Base-by-base conservation (phyloP, 2,888 invertebrate genomes). In the Thereva unica region DNA sequence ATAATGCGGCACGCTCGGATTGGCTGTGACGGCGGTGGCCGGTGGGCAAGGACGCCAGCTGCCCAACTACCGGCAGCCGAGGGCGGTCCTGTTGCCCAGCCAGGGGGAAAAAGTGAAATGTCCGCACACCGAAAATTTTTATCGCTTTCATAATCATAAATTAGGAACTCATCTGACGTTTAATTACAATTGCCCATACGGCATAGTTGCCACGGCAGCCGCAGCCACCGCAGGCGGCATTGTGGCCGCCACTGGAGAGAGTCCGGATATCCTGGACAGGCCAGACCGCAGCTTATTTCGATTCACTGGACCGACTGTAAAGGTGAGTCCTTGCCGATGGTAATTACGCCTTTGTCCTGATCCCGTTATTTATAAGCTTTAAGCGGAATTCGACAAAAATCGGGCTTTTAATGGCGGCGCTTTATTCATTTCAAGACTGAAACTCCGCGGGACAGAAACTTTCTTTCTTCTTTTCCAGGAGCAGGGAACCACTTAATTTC, bases 71-170 rank as follows among this genome's bases (percentile, higher is more conserved):
- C 40, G 50, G 50, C 50, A 50, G 61, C 9, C 40, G 41, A 50
- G 50, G 37, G 50, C 45, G 50, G 50, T 61, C 50, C 23, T 50
- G 49, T 34, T 47, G 37, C 52, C 7, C 8, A 61, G 41, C 38
- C 9, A n/a, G 12, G 49, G 42, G 44, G 41, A 41, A 45, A 52
- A 52, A 59, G 37, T 47, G 54, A 47, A 54, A 54, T 50, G 40
- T 49, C 40, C 55, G 47, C 61, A 56, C 45, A 57, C 50, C 66
- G 42, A 68, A 57, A 59, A 67, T 67, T 69, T 69, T 69, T 69
- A 69, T 69, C 67, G 66, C 66, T 69, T 69, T 69, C 66, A 69
- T 69, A 68, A 69, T 69, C 68, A 68, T 69, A 69, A 69, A 69
- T 69, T 69, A 69, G 67, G 64, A 69, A 68, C 66, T 68, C 69